Percentiles rank a stretch among this genome's conserved stretches.
These are phyloP conservation scores for Drepanosiphum platanoidis DNA, from an alignment of 2,888 invertebrate genomes.

Conservation along the genomic window DNA sequence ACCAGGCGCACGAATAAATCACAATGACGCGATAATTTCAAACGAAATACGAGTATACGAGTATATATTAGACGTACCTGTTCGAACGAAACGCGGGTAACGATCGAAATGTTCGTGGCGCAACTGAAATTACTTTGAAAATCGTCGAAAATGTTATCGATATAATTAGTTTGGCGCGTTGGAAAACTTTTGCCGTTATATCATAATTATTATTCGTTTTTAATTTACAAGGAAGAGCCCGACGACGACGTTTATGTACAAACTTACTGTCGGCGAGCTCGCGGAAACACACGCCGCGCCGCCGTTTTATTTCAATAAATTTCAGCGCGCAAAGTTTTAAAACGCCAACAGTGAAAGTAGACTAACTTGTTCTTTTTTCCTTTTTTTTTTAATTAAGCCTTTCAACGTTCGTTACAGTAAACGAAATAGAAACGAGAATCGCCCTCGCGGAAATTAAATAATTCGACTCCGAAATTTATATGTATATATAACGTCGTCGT, in stretches of 20 bases:
- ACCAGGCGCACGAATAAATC: too few relatives aligned
- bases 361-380: too few relatives aligned
- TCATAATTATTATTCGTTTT: constrained; percentile 40
- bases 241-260: constrained; percentile 14
- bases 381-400: constrained; percentile 24
- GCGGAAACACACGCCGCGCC: not conserved
- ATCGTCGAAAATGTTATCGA: not conserved
- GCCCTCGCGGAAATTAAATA: not conserved
- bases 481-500: too few relatives aligned
- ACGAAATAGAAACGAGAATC: constrained; percentile 6
- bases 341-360: not conserved
- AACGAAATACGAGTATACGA: too few relatives aligned
- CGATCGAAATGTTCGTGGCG: not conserved
- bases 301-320: constrained; percentile 36
- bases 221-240: constrained; percentile 6
- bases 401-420: not conserved
- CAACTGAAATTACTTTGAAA: not conserved
- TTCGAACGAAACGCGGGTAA: too few relatives aligned
- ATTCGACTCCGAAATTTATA: not conserved
- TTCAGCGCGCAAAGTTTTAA: constrained; percentile 6
- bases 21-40: too few relatives aligned
- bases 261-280: not conserved
- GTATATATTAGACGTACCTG: too few relatives aligned
- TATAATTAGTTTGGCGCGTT: not conserved
- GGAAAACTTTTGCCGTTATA: constrained; percentile 13